Percentiles rank a stretch among this genome's conserved stretches.
Conservation (phyloP, 1,140 invertebrate genomes). For the Cotesia typhae region DNA sequence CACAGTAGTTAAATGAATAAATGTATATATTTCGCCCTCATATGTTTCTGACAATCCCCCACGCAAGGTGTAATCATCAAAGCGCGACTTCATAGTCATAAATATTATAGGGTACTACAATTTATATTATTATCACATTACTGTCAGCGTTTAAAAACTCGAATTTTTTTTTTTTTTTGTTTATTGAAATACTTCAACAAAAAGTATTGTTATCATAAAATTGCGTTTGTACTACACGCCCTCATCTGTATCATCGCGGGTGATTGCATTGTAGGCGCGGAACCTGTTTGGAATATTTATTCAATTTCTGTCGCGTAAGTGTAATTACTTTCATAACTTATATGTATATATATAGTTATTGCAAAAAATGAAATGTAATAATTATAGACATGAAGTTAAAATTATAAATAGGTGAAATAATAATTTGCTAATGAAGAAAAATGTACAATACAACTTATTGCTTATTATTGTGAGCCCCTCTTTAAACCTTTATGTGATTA, state of each 20-base stretch:
- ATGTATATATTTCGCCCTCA: constrained; percentile 16
- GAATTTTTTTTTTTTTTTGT: too few species aligned
- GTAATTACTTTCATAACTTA: too few species aligned
- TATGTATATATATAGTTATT: too few species aligned
- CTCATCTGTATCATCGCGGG: constrained; percentile 2
- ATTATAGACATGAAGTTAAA: not conserved
- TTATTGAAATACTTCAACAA: too few species aligned
- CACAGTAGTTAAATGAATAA: not conserved
- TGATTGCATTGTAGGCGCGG: not conserved
- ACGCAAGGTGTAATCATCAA: constrained; percentile 12
- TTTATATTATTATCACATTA: not conserved
- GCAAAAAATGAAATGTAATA: too few species aligned
- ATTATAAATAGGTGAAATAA: too few species aligned
- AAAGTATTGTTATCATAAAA: too few species aligned
- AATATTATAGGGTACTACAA: not conserved
- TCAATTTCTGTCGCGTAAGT: not conserved
- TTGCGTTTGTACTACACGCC: not conserved
- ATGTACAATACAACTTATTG: too few species aligned
- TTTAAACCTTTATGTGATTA: too few species aligned
- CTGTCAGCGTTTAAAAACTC: not conserved
- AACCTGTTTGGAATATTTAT: constrained; percentile 15
- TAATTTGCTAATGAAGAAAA: too few species aligned
- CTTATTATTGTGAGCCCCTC: too few species aligned
- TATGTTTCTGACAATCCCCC: constrained; percentile 9
- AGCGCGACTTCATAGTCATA: not conserved